phyloP scores from a whole-genome alignment of 2,797 vertebrate species.

The Sardinella longiceps region DNA sequence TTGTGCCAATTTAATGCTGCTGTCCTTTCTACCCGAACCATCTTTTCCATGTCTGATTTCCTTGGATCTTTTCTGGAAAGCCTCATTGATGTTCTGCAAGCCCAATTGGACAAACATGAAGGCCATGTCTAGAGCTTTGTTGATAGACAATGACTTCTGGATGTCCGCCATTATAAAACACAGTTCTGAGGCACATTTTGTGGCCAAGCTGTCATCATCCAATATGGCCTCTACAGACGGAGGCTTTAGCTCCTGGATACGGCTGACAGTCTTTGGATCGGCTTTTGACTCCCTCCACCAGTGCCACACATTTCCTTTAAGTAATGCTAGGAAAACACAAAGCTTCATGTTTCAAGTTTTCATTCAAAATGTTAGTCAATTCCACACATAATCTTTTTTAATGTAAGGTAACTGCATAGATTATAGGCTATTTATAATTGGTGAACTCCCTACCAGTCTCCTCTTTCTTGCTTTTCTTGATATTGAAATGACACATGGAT shows the following conservation, averaged over 20 bases:
- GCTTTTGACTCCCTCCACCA: neutral
- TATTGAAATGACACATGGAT: constrained; percentile 22
- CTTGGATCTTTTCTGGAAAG: neutral
- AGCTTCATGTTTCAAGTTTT: neutral
- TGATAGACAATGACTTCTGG: neutral
- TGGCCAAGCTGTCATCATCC: constrained; percentile 5
- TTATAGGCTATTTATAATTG: too few species aligned
- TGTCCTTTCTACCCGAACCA: neutral
- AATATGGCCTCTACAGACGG: neutral
- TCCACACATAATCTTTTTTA: too few species aligned
- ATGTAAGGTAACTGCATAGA: too few species aligned
- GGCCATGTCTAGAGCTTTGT: neutral
- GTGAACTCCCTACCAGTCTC: neutral
- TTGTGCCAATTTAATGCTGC: neutral
- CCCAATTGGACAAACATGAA: neutral
- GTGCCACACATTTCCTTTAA: constrained; percentile 1
- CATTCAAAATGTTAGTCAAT: neutral
- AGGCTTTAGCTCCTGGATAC: neutral
- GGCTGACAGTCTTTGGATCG: neutral
- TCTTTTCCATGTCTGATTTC: neutral
- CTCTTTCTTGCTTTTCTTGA: constrained; percentile 28
- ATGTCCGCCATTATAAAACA: neutral
- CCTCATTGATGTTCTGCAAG: neutral
- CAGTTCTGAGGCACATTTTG: neutral
- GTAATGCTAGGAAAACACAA: constrained; percentile 10